Percentiles rank a stretch among this genome's conserved stretches.
These are phyloP conservation scores for Gopherus flavomarginatus DNA, from an alignment of 2,113 vertebrate genomes.

Conservation along the genomic window DNA sequence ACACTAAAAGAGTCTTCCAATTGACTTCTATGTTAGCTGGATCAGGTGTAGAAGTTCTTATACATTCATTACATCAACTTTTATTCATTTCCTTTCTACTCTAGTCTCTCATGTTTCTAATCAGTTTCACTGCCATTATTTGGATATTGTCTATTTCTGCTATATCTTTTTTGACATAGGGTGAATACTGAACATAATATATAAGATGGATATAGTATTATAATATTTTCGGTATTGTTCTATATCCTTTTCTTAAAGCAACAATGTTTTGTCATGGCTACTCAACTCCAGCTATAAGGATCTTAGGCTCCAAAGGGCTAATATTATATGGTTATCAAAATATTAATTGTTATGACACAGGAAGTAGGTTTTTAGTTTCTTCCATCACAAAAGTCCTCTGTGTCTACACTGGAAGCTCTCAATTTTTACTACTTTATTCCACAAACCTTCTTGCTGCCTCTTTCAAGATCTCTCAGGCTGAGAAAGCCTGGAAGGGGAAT, in stretches of 20 bases:
- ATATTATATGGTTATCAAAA: not conserved
- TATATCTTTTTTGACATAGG: not conserved
- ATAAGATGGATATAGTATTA: not conserved
- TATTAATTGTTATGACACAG: not conserved
- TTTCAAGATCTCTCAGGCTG: not conserved
- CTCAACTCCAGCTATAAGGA: not conserved
- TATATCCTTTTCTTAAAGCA: not conserved
- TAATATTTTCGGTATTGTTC: not conserved
- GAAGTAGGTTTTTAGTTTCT: not conserved
- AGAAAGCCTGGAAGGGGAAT: not conserved
- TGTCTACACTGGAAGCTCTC: not conserved
- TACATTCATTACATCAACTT: not conserved
- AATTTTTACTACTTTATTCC: not conserved
- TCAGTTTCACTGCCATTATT: conserved; percentile 2
- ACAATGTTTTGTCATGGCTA: not conserved
- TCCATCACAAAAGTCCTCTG: not conserved
- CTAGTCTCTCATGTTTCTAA: not conserved
- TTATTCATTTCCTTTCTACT: not conserved
- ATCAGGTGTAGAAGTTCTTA: not conserved
- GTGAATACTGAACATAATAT: conserved; percentile 26
- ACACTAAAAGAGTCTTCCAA: not conserved
- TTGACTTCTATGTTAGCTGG: not conserved
- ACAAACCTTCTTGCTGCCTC: not conserved
- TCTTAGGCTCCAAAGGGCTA: not conserved
- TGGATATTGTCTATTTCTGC: conserved; percentile 1